phyloP scores from a whole-genome alignment of 1,140 invertebrate genomes.

The Sweltsa coloradensis region DNA sequence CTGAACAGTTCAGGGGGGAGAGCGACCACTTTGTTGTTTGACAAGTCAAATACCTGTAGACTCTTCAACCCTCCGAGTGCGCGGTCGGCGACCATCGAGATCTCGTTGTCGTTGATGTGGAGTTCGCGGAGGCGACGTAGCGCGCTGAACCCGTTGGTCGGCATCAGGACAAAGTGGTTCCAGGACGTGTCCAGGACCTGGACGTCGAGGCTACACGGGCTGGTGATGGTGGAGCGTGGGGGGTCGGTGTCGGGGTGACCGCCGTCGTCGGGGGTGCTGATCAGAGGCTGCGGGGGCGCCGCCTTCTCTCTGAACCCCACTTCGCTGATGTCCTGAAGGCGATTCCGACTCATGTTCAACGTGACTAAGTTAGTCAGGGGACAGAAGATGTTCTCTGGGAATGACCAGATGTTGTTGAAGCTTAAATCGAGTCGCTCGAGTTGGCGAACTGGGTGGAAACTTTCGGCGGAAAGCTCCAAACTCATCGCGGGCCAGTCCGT shows the following conservation, averaged over 20 bases:
- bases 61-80: conserved; percentile 64
- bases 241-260: conserved; percentile 11
- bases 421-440: conserved; percentile 75
- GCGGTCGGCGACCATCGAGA: conserved; percentile 69
- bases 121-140: conserved; percentile 60
- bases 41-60: conserved; percentile 69
- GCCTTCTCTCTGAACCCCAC: conserved; percentile 51
- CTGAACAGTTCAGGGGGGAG: conserved; percentile 72
- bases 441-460: conserved; percentile 54
- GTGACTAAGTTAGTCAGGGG: conserved; percentile 59
- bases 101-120: conserved; percentile 71
- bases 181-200: conserved; percentile 70
- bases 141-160: conserved; percentile 63
- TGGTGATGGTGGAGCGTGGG: conserved; percentile 19
- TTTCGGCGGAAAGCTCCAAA: conserved; percentile 60
- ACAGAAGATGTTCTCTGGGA: conserved; percentile 76
- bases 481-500: conserved; percentile 63
- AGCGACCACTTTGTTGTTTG: conserved; percentile 76
- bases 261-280: conserved; percentile 21
- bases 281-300: conserved; percentile 27
- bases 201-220: conserved; percentile 61
- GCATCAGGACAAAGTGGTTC: conserved; percentile 71
- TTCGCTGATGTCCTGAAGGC: conserved; percentile 69
- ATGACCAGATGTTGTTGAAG: conserved; percentile 76
- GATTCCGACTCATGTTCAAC: conserved; percentile 72